Base-by-base conservation (phyloP, 2,888 invertebrate species). In the Aradus depressus region DNA sequence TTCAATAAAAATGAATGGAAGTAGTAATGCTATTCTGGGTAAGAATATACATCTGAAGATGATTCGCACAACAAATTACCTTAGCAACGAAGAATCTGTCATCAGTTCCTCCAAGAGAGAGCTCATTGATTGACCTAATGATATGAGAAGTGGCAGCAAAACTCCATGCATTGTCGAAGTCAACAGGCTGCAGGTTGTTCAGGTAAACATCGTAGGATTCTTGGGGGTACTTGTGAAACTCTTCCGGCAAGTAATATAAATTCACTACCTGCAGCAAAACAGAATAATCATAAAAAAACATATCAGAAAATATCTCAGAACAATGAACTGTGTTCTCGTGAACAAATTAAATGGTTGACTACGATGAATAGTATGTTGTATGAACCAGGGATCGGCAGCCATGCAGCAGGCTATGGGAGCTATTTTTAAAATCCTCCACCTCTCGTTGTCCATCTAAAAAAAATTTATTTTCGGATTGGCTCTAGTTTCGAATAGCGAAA, bases 111-210 rank as follows among this genome's bases (percentile, higher is more conserved):
- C 14, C 14, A 25, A 34, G 28, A 16, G 25, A 26, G 12, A 38
- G 10, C 37, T 32, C 21, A 5, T 34, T 18, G 19, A 47, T 25
- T 19, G 37, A 26, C 16, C 38, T 37, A 25, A 14, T 22, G 19
- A 47, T 22, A 14, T 25, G 37, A n/a, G 26, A 8, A 16, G 62
- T 67, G 1, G 72, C 68, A 55, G 66, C 66, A 3, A 61, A 58
- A 50, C 73, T 75, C 77, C 77, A 80, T 14, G 65, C 65, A 26
- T 64, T 65, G 61, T 77, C 77, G 26, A 70, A 64, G 58, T 79
- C 79, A 50, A 68, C 68, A 1, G 79, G 77, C 31, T 66, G 64
- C 14, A 79, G 61, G 44, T 70, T 68, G 51, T 70, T 66, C 38
- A 78, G 59, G 59, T 71, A 73, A 41, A 77, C 65, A 59, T 77